phyloP scores from a whole-genome alignment of 23 tunicate species.

The Halocynthia roretzi region DNA sequence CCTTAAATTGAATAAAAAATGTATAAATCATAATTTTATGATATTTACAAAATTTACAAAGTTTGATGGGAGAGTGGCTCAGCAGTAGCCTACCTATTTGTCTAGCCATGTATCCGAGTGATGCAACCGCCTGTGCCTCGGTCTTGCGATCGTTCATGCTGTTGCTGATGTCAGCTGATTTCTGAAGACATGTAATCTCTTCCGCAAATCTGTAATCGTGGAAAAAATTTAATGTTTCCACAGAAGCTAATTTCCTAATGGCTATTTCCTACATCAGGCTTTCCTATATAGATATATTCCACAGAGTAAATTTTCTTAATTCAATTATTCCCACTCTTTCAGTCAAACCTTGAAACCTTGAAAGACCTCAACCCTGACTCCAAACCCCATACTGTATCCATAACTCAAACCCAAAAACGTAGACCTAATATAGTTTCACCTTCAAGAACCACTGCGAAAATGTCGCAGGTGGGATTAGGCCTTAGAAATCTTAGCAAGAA shows the following conservation, averaged over 20 bases:
- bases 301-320: too few relatives aligned
- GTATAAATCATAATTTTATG: neutral
- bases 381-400: too few relatives aligned
- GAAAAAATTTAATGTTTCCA: neutral
- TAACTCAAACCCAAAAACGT: neutral
- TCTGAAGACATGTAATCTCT: slow-evolving; percentile 45
- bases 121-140: slow-evolving; percentile 32
- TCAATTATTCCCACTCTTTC: too few relatives aligned
- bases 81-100: slow-evolving; percentile 25
- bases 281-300: too few relatives aligned
- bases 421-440: too few relatives aligned
- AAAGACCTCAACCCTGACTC: too few relatives aligned
- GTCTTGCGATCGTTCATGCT: slow-evolving; percentile 9
- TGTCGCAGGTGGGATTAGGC: neutral
- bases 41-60: neutral
- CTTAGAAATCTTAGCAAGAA: neutral
- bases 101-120: slow-evolving; percentile 46
- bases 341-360: too few relatives aligned
- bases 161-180: slow-evolving; percentile 36
- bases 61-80: neutral
- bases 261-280: too few relatives aligned
- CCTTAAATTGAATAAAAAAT: slow-evolving; percentile 22
- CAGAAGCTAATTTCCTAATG: too few relatives aligned
- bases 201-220: slow-evolving; percentile 25
- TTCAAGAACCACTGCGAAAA: neutral